Base-by-base conservation (phyloP, 2,888 invertebrate species). In the Zaprionus lineosus region DNA sequence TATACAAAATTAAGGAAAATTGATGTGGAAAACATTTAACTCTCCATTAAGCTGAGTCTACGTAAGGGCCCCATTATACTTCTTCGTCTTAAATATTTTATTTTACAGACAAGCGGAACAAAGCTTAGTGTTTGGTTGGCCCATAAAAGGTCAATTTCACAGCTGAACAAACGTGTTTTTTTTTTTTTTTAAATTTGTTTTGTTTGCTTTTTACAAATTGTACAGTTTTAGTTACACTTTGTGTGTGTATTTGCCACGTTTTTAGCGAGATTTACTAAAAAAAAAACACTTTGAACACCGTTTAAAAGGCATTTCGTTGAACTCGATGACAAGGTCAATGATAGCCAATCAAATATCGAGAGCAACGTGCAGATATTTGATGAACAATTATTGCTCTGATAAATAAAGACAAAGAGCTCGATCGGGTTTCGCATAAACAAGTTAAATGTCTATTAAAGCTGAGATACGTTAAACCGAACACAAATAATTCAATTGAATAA, bases 81-180 rank as follows among this genome's bases (percentile, higher is more conserved):
- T 61, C 84, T 77, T 78, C 74, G 82, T 70, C 56, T 66, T 51
- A 51, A 11, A 31, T 31, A 63, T 65, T 52, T 47, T 75, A 59
- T 33, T 34, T 50, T 40, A 41, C 43, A 40, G 37, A 39, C 52
- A 55, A n/a, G 26, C 51, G 5, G 15, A 43, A 31, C 34, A 44
- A 26, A 31, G 47, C 48, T 43, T 19, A 39, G 40, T 48, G n/a
- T 47, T 62, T 37, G 50, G 41, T 37, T 61, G 12, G 59, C 47
- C 78, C 70, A 74, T 67, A 81, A 77, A 78, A 78, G 82, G 74
- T 84, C 55, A 81, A 84, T 84, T 78, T 84, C 62, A 74, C 71
- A 78, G 82, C 68, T 77, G 59, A 82, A 53, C 60, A 84, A 84
- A 78, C 78, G 68, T 77, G 78, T 73, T 70, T 64, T 46, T 46